Evolutionary conservation across 2,797 vertebrate genomes (phyloP).

Genomic region (Falco peregrinus): DNA sequence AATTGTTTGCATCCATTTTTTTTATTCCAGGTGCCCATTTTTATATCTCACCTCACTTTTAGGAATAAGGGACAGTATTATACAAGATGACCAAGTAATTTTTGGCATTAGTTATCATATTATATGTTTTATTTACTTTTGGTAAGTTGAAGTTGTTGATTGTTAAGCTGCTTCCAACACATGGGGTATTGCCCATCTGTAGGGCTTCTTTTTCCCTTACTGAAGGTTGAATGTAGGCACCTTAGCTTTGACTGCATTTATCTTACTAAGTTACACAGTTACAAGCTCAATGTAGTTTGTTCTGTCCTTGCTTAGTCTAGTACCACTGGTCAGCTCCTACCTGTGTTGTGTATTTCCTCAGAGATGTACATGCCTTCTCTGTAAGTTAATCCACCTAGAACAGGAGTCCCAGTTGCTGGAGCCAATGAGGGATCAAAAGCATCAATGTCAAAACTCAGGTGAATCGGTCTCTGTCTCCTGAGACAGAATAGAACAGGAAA

Average conservation of each 20-base stretch:
- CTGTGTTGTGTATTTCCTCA: constrained; percentile 96
- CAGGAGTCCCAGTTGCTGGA: constrained; percentile 94
- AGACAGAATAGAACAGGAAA: neutral
- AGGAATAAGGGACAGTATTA: neutral
- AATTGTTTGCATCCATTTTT: neutral
- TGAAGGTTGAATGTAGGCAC: neutral
- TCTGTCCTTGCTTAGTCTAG: neutral
- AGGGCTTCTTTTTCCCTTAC: neutral
- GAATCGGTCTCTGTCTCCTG: constrained; percentile 92
- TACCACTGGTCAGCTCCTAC: constrained; percentile 70
- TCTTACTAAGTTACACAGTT: neutral
- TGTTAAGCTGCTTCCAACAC: neutral
- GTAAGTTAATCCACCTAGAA: constrained; percentile 96
- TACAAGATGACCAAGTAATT: neutral
- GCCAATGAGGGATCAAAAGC: constrained; percentile 95
- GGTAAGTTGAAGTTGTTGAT: neutral
- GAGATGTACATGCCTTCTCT: constrained; percentile 96
- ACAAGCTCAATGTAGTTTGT: neutral
- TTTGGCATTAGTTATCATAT: neutral
- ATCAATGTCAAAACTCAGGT: constrained; percentile 97
- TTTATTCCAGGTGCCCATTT: neutral
- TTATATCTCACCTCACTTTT: neutral
- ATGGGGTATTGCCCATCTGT: neutral
- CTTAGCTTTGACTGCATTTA: neutral
- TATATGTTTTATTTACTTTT: neutral